Percentiles rank a stretch among this genome's conserved stretches.
phyloP scores from a whole-genome alignment of 2,888 invertebrate species.

The Sarcophaga caerulescens region DNA sequence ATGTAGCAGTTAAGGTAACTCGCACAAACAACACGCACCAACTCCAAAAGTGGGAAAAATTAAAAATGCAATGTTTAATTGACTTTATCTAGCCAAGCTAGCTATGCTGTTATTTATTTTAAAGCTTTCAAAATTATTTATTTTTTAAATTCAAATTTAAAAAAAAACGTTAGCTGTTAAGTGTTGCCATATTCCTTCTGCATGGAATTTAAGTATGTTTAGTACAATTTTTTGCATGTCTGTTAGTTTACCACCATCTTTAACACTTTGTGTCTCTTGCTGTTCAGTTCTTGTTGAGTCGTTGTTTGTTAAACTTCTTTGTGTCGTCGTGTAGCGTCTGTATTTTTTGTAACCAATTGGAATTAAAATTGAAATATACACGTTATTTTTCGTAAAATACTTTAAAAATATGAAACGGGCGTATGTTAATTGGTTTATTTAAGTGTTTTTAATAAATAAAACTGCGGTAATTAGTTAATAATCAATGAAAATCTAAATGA shows the following conservation, averaged over 20 bases:
- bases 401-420: conserved; percentile 2
- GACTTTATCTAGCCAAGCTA: too few relatives aligned
- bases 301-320: background rate
- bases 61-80: too few relatives aligned
- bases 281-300: conserved; percentile 34
- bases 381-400: conserved; percentile 16
- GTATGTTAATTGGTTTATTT: background rate
- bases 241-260: background rate
- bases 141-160: background rate
- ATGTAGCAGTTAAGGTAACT: too few relatives aligned
- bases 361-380: background rate
- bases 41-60: too few relatives aligned
- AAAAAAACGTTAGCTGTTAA: background rate
- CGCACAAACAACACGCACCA: too few relatives aligned
- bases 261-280: background rate
- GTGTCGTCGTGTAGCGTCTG: conserved; percentile 21
- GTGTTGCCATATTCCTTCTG: background rate
- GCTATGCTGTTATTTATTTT: too few relatives aligned
- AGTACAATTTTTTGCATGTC: background rate
- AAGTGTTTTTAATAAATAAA: conserved; percentile 4
- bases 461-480: conserved; percentile 23
- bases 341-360: background rate
- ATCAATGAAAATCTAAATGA: conserved; percentile 20
- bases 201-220: background rate
- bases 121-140: too few relatives aligned